Percentiles rank a stretch among this genome's conserved stretches.
These are phyloP conservation scores for Anarhynchus alexandrinus DNA, from an alignment of 2,113 vertebrate genomes.

Conservation along the genomic window DNA sequence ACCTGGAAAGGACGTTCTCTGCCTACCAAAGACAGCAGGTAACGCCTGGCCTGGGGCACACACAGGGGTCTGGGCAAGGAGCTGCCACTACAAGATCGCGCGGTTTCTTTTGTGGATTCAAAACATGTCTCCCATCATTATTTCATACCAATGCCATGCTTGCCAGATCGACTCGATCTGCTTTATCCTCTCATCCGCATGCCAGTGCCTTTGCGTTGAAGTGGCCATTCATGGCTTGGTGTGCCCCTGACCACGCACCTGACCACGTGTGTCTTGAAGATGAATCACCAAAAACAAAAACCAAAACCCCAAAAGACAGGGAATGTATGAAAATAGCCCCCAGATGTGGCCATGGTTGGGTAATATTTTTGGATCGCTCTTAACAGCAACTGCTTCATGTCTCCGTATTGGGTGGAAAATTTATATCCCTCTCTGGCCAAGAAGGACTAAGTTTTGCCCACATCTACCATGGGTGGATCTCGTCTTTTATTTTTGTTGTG, in stretches of 20 bases:
- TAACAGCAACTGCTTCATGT: not conserved
- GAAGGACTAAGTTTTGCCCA: slow-evolving; percentile 38
- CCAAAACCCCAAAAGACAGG: not conserved
- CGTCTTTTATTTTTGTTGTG: slow-evolving; percentile 49
- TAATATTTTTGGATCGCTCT: not conserved
- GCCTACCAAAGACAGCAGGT: slow-evolving; percentile 99
- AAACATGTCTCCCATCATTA: not conserved
- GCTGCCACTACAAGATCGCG: rapidly evolving
- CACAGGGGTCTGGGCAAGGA: not conserved
- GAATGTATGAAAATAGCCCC: slow-evolving; percentile 31
- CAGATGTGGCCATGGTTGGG: slow-evolving; percentile 5
- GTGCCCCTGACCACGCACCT: not conserved
- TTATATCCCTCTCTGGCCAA: slow-evolving; percentile 40
- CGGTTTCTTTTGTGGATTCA: not conserved
- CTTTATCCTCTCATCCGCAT: not conserved
- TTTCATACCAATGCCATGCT: not conserved
- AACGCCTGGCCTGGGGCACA: not conserved
- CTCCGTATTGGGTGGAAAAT: slow-evolving; percentile 43
- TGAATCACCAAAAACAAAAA: not conserved
- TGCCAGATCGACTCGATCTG: not conserved
- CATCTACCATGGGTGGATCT: slow-evolving; percentile 51
- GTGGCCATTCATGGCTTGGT: rapidly evolving
- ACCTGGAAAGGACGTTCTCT: slow-evolving; percentile 96
- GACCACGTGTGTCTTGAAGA: not conserved
- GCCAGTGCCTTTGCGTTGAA: not conserved